Conservation (phyloP, 2,888 invertebrate species). For the Dione vanillae region DNA sequence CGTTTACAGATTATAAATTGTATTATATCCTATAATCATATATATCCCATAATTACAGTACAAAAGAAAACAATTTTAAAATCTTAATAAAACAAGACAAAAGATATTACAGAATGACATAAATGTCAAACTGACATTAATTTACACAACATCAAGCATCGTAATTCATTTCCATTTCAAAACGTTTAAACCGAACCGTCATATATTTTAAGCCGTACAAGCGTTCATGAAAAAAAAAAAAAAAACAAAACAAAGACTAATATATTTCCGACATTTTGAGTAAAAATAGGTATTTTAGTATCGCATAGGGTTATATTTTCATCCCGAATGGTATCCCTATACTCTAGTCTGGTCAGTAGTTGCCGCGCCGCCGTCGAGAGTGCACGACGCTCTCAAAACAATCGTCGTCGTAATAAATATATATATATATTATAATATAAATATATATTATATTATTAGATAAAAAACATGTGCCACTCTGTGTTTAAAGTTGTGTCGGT, state of each 20-base stretch:
- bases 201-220: background rate
- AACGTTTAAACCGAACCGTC: background rate
- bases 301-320: conserved; percentile 48
- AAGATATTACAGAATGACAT: too few relatives aligned
- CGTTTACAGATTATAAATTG: too few relatives aligned
- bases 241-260: background rate
- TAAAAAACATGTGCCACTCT: conserved; percentile 47
- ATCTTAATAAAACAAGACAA: background rate
- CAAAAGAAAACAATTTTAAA: background rate
- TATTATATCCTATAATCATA: too few relatives aligned
- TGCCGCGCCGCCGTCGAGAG: conserved; percentile 66
- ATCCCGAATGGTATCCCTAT: conserved; percentile 58
- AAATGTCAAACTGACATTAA: background rate
- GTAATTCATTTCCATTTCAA: background rate
- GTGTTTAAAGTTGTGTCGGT: conserved; percentile 53
- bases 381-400: conserved; percentile 55
- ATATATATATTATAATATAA: conserved; percentile 9
- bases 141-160: background rate
- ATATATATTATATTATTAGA: conserved; percentile 45
- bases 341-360: conserved; percentile 68
- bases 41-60: too few relatives aligned
- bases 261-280: background rate
- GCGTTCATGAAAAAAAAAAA: background rate
- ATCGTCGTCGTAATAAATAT: conserved; percentile 58
- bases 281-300: conserved; percentile 24